A percentile compares a stretch with the other conserved stretches of the same genome.
Conservation (phyloP, 2,888 invertebrate species). For the Ormyrus nitidulus region DNA sequence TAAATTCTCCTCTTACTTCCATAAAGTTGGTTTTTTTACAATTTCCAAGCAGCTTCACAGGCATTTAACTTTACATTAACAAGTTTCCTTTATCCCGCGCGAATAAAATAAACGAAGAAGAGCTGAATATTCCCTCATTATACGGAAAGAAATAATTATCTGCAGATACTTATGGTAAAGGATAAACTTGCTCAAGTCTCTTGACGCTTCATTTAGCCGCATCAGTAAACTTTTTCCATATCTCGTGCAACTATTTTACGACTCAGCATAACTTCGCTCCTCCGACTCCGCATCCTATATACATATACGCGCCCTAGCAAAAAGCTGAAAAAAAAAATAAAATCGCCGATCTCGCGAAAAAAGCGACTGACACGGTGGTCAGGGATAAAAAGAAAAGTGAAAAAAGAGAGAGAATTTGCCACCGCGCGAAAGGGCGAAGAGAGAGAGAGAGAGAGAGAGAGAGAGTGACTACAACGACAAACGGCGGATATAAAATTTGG, state of each 20-base stretch:
- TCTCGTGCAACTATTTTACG: conserved; percentile 22
- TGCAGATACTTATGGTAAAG: not conserved
- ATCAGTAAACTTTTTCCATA: conserved; percentile 25
- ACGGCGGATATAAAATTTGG: conserved; percentile 7
- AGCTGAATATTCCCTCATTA: conserved; percentile 5
- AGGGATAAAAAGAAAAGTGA: not conserved
- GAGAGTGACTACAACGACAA: not conserved
- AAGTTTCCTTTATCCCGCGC: not conserved
- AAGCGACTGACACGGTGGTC: not conserved
- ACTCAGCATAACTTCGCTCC: not conserved
- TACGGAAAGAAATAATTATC: conserved; percentile 25
- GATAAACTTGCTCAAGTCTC: not conserved
- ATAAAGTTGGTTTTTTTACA: not conserved
- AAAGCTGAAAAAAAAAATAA: not conserved
- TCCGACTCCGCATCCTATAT: not conserved
- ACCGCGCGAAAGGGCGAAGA: not conserved
- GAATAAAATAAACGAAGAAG: not conserved
- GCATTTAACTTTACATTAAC: not conserved
- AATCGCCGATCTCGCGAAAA: not conserved
- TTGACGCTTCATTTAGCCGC: conserved; percentile 19
- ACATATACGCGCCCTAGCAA: not conserved
- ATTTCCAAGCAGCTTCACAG: not conserved
- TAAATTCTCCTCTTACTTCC: not conserved
- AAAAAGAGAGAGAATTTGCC: not conserved
- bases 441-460: not conserved